Evolutionary conservation across 53 echinoderm and acorn worm species (phyloP), one percentile per base, ranked within the genome.

Genomic region (Zoroaster sp.): DNA sequence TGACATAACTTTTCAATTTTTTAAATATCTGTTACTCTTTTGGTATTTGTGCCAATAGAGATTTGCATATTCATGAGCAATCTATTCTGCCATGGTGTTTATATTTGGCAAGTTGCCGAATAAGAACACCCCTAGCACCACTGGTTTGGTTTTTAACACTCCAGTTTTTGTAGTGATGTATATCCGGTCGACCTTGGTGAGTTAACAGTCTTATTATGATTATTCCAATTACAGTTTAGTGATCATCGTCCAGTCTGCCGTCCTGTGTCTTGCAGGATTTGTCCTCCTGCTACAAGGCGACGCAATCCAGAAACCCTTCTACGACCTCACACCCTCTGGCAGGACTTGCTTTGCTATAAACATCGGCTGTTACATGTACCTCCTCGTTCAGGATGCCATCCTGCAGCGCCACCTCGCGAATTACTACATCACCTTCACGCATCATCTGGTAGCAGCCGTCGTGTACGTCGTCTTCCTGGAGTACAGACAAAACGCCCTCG

Each of bases 321-420:
- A 47, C 13, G 93, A 91, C 5, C 52, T 83, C 12, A 40, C 82
- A 1, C 31, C 89, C 1, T 81, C 89, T 35, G 89, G 92, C 59
- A 70, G 74, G 47, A 69, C 74, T 0, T 89, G 89, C 31, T 93
- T 93, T 65, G 80, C 95, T 13, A 69, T 93, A 32, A 91, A 89
- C 69, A 93, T 95, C 65, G 95, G 95, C 25, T 91, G 87, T 54
- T 93, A 93, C 87, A 87, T 91, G 74, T 95, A 91, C 78, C 89
- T 89, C 10, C 78, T 90, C 38, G 42, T 75, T 8, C 93, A 93
- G 51, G 95, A 95, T 69, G 79, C 87, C 80, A 34, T 89, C 11
- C 89, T 93, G 2, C 89, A 91, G 52, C 41, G 42, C 15, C 91
- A 95, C 40, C 80, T 93, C 28, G 74, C 91, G 10, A 78, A 90